phyloP scores from a whole-genome alignment of 2,113 vertebrate species.

The Choloepus hoffmanni region DNA sequence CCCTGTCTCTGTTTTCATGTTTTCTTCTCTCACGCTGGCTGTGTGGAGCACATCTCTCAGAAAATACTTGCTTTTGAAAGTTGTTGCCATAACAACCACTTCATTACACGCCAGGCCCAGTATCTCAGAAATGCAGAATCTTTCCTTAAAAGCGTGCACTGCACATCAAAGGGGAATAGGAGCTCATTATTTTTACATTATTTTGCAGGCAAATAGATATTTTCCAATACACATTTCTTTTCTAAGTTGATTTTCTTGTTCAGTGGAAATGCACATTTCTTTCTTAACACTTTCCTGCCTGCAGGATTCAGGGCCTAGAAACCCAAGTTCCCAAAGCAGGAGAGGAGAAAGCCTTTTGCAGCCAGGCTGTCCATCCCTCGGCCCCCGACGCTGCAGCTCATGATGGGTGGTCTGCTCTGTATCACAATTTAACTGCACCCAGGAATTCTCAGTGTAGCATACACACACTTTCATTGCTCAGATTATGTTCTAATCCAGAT shows the following conservation, averaged over 20 bases:
- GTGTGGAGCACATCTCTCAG: slow-evolving; percentile 91
- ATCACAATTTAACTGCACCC: slow-evolving; percentile 9
- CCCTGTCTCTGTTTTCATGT: slow-evolving; percentile 91
- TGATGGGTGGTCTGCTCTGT: background rate
- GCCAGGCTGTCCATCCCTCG: slow-evolving; percentile 55
- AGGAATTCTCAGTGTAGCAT: background rate
- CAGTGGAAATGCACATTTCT: slow-evolving; percentile 85
- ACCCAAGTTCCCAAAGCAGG: slow-evolving; percentile 67
- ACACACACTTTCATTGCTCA: background rate
- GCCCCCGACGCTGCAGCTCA: background rate
- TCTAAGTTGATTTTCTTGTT: slow-evolving; percentile 89
- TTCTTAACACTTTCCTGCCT: slow-evolving; percentile 84
- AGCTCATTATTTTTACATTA: slow-evolving; percentile 92
- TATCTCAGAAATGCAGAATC: slow-evolving; percentile 92
- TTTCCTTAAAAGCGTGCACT: slow-evolving; percentile 90
- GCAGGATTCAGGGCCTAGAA: slow-evolving; percentile 75
- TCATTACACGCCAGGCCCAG: slow-evolving; percentile 90
- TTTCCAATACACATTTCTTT: slow-evolving; percentile 87
- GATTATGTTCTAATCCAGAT: slow-evolving; percentile 22
- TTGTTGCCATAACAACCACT: slow-evolving; percentile 92
- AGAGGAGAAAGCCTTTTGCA: slow-evolving; percentile 72
- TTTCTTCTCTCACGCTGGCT: slow-evolving; percentile 89
- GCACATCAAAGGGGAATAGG: slow-evolving; percentile 90
- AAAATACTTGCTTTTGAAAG: slow-evolving; percentile 92
- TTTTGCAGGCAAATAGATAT: slow-evolving; percentile 91